Evolutionary conservation across 2,113 vertebrate genomes (phyloP).

Genomic region (Dipodomys merriami): DNA sequence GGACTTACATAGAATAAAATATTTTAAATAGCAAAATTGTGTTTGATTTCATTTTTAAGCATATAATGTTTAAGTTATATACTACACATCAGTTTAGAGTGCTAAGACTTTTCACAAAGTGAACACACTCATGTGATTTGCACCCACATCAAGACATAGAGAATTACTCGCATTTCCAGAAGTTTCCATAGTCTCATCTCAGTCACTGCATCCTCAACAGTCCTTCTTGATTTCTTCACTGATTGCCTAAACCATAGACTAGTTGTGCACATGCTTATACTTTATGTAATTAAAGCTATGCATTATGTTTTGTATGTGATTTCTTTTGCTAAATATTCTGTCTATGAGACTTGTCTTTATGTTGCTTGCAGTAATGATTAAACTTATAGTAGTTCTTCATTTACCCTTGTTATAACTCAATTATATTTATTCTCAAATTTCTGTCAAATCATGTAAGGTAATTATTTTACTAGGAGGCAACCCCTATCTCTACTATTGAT

Average conservation of each 20-base stretch:
- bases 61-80: neutral
- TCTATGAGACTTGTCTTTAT: neutral
- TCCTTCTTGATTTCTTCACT: neutral
- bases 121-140: neutral
- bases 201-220: neutral
- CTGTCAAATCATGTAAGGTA: neutral
- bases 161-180: neutral
- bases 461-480: neutral
- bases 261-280: neutral
- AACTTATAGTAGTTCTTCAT: neutral
- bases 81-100: neutral
- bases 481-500: neutral
- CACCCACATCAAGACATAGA: neutral
- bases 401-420: conserved; percentile 1
- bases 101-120: neutral
- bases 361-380: neutral
- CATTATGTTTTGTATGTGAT: neutral
- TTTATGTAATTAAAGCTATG: neutral
- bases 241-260: neutral
- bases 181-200: too few species aligned
- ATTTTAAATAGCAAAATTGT: neutral
- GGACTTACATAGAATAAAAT: neutral
- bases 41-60: conserved; percentile 5
- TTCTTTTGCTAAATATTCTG: conserved; percentile 13
- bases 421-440: conserved; percentile 22